Conservation (phyloP, 2,797 vertebrate genomes). For the Tarsius wallacei region DNA sequence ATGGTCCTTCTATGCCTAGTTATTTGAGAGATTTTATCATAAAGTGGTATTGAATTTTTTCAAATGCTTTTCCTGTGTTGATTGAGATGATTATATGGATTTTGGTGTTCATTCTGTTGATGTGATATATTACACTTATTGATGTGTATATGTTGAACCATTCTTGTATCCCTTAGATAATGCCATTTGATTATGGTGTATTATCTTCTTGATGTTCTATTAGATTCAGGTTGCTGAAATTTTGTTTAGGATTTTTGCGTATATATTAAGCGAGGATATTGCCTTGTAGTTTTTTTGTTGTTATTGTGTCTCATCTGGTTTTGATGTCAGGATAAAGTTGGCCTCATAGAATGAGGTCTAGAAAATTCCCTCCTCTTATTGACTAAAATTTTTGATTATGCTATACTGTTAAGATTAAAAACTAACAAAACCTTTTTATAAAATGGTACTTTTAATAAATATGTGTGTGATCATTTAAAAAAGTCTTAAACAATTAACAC, state of each 20-base stretch:
- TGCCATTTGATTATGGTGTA: background rate
- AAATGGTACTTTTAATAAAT: background rate
- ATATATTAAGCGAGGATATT: background rate
- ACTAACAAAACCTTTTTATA: background rate
- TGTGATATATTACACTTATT: background rate
- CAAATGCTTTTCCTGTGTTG: background rate
- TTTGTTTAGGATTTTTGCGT: background rate
- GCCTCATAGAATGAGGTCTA: background rate
- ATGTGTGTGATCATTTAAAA: background rate
- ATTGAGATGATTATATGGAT: background rate
- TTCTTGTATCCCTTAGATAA: background rate
- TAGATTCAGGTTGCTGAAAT: background rate
- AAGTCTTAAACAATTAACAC: background rate
- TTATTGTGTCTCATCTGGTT: background rate
- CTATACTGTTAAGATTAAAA: background rate
- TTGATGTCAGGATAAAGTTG: background rate
- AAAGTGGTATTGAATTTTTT: background rate
- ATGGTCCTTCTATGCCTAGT: background rate
- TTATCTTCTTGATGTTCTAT: background rate
- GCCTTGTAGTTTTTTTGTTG: background rate
- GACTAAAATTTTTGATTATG: background rate
- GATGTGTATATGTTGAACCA: background rate
- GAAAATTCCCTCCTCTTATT: background rate
- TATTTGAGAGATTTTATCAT: background rate
- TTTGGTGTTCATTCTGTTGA: background rate